Percentiles rank a stretch among this genome's conserved stretches.
phyloP scores from a whole-genome alignment of 2,888 invertebrate genomes.

The Cacoxenus indagator region DNA sequence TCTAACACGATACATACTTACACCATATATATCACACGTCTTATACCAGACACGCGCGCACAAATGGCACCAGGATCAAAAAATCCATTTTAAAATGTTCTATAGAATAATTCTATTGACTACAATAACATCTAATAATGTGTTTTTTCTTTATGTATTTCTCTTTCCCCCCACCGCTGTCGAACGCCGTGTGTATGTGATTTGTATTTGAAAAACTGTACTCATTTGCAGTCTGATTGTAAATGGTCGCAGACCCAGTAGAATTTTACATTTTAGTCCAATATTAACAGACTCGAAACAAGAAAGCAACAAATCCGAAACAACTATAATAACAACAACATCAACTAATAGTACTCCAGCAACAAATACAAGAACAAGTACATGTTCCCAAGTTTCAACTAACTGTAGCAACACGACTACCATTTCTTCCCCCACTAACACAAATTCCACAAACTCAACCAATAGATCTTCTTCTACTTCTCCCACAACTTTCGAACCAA shows the following conservation, averaged over 20 bases:
- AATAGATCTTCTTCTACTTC: constrained; percentile 45
- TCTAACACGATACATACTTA: too few relatives aligned
- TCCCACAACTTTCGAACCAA: constrained; percentile 49
- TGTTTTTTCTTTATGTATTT: constrained; percentile 14
- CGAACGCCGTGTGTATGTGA: constrained; percentile 30
- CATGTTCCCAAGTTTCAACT: not conserved
- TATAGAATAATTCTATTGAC: not conserved
- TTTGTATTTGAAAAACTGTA: constrained; percentile 36
- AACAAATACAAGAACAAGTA: constrained; percentile 37
- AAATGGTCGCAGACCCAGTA: constrained; percentile 71
- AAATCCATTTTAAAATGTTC: not conserved
- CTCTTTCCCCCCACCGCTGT: constrained; percentile 14
- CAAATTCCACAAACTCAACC: constrained; percentile 15
- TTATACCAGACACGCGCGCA: not conserved
- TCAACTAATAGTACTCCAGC: constrained; percentile 24
- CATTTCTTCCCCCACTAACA: constrained; percentile 29
- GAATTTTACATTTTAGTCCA: constrained; percentile 65
- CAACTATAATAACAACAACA: constrained; percentile 34
- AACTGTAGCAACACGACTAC: constrained; percentile 17
- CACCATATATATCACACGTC: too few relatives aligned
- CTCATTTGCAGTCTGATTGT: constrained; percentile 69
- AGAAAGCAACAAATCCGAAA: constrained; percentile 22
- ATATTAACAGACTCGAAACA: constrained; percentile 49
- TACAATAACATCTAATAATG: not conserved
- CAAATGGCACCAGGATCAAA: not conserved